These are phyloP conservation scores for Oriolus oriolus DNA, from an alignment of 2,113 vertebrate species.

Conservation along the genomic window DNA sequence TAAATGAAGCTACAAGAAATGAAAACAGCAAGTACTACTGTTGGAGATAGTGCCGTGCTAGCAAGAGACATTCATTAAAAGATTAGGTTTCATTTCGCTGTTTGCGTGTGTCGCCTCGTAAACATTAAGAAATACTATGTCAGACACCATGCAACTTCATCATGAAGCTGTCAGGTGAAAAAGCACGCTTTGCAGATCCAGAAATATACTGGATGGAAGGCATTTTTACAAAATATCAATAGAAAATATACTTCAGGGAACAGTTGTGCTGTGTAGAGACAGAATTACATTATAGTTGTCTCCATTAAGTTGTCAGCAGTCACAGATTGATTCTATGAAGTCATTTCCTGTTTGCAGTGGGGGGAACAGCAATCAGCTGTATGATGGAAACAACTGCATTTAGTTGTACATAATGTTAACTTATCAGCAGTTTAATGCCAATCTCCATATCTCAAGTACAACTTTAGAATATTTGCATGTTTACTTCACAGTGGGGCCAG, in stretches of 20 bases:
- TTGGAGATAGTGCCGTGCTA: not conserved
- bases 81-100: not conserved
- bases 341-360: not conserved
- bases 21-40: not conserved
- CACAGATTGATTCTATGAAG: not conserved
- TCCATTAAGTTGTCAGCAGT: constrained; percentile 21
- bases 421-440: not conserved
- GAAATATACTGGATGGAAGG: not conserved
- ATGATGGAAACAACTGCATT: not conserved
- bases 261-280: not conserved
- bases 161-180: not conserved
- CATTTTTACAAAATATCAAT: constrained; percentile 24
- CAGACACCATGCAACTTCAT: not conserved
- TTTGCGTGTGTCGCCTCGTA: not conserved
- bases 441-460: not conserved
- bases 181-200: not conserved
- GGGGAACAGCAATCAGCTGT: not conserved
- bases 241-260: constrained; percentile 9
- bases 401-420: not conserved
- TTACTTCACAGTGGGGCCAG: not conserved
- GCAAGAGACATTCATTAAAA: not conserved
- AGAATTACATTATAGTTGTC: not conserved
- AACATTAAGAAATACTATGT: not conserved
- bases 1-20: not conserved
- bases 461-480: not conserved